phyloP scores from a whole-genome alignment of 1,140 invertebrate species.

The Zaprionus davidi region DNA sequence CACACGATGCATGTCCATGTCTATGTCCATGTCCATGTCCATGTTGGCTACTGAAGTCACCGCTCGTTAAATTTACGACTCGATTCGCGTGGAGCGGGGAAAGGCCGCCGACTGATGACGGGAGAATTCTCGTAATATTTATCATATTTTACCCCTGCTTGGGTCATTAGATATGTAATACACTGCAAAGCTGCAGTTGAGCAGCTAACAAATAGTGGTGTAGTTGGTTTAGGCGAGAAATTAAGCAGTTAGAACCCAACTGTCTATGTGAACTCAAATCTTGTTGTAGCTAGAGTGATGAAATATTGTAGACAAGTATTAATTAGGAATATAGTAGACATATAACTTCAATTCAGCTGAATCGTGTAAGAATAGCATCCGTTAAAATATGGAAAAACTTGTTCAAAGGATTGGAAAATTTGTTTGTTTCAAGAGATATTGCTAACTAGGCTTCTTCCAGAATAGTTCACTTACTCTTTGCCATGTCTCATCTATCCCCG shows the following conservation, averaged over 20 bases:
- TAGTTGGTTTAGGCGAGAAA: neutral
- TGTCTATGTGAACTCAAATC: neutral
- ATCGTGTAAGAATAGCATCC: neutral
- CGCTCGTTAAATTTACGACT: constrained; percentile 39
- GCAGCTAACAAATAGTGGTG: neutral
- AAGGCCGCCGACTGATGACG: constrained; percentile 2
- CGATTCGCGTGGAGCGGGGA: constrained; percentile 7
- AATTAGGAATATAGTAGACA: neutral
- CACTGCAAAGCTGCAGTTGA: neutral
- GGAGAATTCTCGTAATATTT: neutral
- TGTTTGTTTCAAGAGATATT: neutral
- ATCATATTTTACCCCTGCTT: constrained; percentile 1
- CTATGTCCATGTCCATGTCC: constrained; percentile 17
- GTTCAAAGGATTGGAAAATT: neutral
- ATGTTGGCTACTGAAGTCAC: constrained; percentile 31
- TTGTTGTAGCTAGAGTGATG: neutral
- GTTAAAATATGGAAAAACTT: neutral
- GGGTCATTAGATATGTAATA: neutral
- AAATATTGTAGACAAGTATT: neutral
- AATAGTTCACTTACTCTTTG: neutral
- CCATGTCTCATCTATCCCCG: neutral
- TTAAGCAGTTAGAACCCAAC: neutral
- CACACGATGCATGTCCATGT: constrained; percentile 11
- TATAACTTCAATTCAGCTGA: neutral
- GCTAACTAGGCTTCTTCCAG: neutral